Base-by-base conservation (phyloP, 2,113 vertebrate genomes). In the Ifrita kowaldi region DNA sequence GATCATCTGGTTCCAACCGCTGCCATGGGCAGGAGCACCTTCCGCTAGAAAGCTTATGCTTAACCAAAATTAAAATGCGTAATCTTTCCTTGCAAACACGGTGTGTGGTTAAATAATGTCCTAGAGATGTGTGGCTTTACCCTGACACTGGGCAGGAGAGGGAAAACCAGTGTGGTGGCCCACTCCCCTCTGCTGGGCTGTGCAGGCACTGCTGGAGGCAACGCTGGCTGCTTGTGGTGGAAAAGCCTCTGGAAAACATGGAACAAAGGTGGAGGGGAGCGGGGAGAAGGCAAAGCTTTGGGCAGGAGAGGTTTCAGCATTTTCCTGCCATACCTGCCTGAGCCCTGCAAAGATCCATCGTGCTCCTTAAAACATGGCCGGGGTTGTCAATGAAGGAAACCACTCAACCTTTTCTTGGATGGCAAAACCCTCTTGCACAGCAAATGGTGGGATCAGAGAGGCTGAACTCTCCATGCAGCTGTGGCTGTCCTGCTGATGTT, bases 101-200 rank as follows among this genome's bases (percentile, higher is more conserved):
- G 10, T 37, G 23, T 10, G 1, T 20, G 26, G 30, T 39, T 76
- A 35, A 68, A 46, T 18, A 32, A 49, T 5, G 11, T n/a, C 39
- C 56, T 10, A 5, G 56, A 42, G 35, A 27, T 3, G 21, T 11
- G 42, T 35, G 56, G 33, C 74, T 74, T 49, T 32, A 41, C 26
- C 49, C 53, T 1, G 17, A 16, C 39, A 8, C 26, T 12, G 60
- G 44, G 16, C 33, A 53, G 77, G 44, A 41, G 23, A 27, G 49
- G 2, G 1, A n/a, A 22, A 65, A 11, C 4, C 85, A 52, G 2
- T 24, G 82, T 32, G 71, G 87, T 33, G 89, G 46, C 79, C 87
- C 95, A 90, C 35, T 80, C 41, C 95, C 95, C 93, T 96, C 96
- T 97, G 7, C 95, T 88, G 95, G 95, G 47, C 82, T 64, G 11